Base-by-base conservation (phyloP, 2,888 invertebrate species). In the Antheraea assamensis region DNA sequence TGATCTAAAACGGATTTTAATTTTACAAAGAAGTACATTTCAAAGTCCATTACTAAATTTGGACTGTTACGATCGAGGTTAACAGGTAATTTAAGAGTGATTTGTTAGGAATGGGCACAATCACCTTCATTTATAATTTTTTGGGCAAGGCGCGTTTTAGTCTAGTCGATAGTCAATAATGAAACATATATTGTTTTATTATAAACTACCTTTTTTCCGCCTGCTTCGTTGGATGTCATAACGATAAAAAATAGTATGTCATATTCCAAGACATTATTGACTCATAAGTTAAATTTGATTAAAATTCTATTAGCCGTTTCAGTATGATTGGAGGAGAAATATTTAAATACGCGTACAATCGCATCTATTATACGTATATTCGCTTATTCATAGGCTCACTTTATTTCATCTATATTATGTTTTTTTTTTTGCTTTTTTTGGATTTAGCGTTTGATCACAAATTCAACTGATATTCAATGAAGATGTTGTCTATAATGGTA, bases 41-140 rank as follows among this genome's bases (percentile, higher is more conserved):
- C 31, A 31, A 35, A 68, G 21, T 68, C 35, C 35, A 35, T 42
- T 35, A 68, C 30, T 27, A 61, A 61, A 64, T 27, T 30, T 30
- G 27, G 35, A n/a, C 35, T 21, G 21, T 35, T 68, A 68, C n/a
- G 35, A 68, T 68, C 35, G 68, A 35, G 35, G 68, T 68, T 35
- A 64, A 30, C 35, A 35, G 17, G 35, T 68, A 68, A 35, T 68
- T 68, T 68, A 68, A 35, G 35, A 35, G 68, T n/a, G 21, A 68
- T 68, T 68, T 68, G 68, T 68, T n/a, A 31, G 35, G 24, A 68
- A 68, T 68, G 35, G 35, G 68, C 30, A 30, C 61, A 64, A 17
- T 64, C 27, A 64, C 68, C 35, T 68, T 35, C 35, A 68, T 21
- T 35, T 64, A 30, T 17, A 27, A 30, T 30, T 13, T 64, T 27